Conservation (phyloP, 2,888 invertebrate species). For the Orchesellides sinensis region DNA sequence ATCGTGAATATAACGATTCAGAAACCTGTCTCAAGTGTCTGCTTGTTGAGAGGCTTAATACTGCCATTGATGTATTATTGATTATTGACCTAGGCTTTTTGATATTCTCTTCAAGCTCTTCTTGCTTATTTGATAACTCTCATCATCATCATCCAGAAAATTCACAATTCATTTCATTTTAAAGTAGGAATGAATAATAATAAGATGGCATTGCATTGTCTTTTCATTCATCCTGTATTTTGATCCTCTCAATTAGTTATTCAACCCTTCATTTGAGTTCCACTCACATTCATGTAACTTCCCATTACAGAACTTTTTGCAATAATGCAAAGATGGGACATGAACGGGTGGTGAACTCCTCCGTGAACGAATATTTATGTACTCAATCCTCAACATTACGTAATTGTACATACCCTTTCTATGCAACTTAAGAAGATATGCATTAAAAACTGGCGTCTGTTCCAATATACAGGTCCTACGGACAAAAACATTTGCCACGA, state of each 20-base stretch:
- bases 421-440: too few relatives aligned
- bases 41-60: conserved; percentile 31
- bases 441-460: background rate
- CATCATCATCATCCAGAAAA: conserved; percentile 1
- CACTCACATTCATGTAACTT: conserved; percentile 16
- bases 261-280: conserved; percentile 40
- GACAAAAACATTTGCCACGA: conserved; percentile 7
- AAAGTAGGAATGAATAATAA: conserved; percentile 5
- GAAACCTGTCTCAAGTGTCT: conserved; percentile 59
- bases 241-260: conserved; percentile 50
- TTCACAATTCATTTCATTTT: conserved; percentile 26
- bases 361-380: too few relatives aligned
- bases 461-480: too few relatives aligned
- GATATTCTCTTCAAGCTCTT: conserved; percentile 46
- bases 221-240: conserved; percentile 10
- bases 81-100: conserved; percentile 56
- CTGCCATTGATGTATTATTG: background rate
- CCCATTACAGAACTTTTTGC: background rate
- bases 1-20: conserved; percentile 2
- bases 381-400: too few relatives aligned
- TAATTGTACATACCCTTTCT: background rate
- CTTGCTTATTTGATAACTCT: background rate
- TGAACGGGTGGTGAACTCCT: background rate
- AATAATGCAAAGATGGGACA: background rate
- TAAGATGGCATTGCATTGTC: conserved; percentile 1